Evolutionary conservation across 2,888 invertebrate species (phyloP).

Genomic region (Germaria angustata): DNA sequence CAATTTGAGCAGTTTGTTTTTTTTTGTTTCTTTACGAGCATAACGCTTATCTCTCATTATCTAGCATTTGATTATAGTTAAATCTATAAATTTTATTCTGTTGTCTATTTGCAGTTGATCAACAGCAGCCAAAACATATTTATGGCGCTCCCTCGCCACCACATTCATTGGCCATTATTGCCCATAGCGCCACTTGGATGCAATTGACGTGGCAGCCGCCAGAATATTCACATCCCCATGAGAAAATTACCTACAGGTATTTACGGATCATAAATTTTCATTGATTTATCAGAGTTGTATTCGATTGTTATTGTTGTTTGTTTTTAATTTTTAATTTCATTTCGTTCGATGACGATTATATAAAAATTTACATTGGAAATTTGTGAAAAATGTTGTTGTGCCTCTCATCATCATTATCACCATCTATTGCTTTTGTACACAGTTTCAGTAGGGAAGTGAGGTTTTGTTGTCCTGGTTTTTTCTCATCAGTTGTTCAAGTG

Average conservation of each 20-base stretch:
- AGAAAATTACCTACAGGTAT: conserved; percentile 88
- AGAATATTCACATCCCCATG: conserved; percentile 89
- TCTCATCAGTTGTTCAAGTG: conserved; percentile 7
- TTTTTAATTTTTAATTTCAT: background rate
- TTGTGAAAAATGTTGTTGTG: too few relatives aligned
- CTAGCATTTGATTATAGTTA: conserved; percentile 27
- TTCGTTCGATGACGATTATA: conserved; percentile 36
- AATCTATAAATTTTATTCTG: conserved; percentile 24
- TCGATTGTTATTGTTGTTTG: background rate
- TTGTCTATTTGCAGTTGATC: conserved; percentile 58
- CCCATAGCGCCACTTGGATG: conserved; percentile 91
- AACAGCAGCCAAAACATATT: conserved; percentile 64
- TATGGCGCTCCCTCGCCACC: conserved; percentile 89
- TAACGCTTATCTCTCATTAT: background rate
- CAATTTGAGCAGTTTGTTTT: conserved; percentile 35
- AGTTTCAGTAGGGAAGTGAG: too few relatives aligned
- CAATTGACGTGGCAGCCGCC: conserved; percentile 92
- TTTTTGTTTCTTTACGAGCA: background rate
- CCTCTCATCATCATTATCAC: too few relatives aligned
- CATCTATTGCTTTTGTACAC: too few relatives aligned
- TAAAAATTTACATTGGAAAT: background rate
- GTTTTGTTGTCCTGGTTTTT: conserved; percentile 30
- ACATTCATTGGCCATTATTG: conserved; percentile 88
- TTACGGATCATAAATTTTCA: conserved; percentile 69
- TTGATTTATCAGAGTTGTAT: background rate